A percentile compares a stretch with the other conserved stretches of the same genome.
Conservation (phyloP, 2,797 vertebrate species). For the Urosaurus nigricauda region DNA sequence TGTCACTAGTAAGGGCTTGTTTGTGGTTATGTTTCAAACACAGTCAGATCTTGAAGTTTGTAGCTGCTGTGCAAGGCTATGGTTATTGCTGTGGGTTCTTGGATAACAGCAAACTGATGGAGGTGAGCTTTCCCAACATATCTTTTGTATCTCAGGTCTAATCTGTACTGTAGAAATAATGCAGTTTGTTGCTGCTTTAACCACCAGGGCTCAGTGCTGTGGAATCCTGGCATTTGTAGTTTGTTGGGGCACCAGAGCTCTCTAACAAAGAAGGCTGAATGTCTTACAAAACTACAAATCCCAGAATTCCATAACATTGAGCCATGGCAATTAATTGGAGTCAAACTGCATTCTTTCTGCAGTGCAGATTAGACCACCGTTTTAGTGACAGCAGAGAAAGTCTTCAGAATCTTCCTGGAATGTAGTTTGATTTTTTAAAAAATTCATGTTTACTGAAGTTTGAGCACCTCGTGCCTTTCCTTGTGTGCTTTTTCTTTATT, state of each 20-base stretch:
- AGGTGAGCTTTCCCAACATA: not conserved
- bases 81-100: constrained; percentile 9
- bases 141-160: not conserved
- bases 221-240: no score
- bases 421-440: not conserved
- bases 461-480: not conserved
- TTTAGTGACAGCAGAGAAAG: not conserved
- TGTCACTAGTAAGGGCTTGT: constrained; percentile 14
- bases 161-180: no score
- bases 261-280: no score
- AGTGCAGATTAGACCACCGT: no score
- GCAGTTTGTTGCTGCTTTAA: no score
- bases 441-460: not conserved
- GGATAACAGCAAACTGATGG: not conserved
- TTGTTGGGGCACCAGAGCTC: no score
- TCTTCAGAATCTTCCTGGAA: not conserved
- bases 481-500: not conserved
- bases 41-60: not conserved
- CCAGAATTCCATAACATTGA: no score
- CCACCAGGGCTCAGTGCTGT: no score
- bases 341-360: no score
- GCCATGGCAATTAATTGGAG: no score
- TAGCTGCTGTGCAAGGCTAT: constrained; percentile 2
- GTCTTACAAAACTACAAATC: no score
- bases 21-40: constrained; percentile 16